These are phyloP conservation scores for Drosophila albomicans DNA, from an alignment of 1,140 invertebrate species.

Conservation along the genomic window DNA sequence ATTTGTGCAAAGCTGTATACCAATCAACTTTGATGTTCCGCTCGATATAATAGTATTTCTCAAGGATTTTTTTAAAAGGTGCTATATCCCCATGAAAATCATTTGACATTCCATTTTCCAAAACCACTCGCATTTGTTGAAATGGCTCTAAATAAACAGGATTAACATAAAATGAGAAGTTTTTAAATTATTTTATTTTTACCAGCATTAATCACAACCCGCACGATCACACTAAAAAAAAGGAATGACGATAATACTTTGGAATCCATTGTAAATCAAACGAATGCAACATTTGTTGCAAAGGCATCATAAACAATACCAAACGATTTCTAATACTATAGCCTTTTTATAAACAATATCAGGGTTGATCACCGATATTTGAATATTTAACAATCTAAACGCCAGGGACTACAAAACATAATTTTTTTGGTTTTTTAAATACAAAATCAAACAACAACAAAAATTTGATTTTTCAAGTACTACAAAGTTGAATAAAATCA, in stretches of 20 bases:
- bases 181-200: neutral
- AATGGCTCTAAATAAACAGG: neutral
- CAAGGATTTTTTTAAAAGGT: neutral
- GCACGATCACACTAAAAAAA: neutral
- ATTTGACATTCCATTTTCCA: neutral
- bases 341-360: neutral
- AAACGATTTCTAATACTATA: neutral
- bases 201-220: neutral
- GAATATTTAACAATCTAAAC: neutral
- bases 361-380: neutral
- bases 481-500: too few species aligned
- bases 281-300: neutral
- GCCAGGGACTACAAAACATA: too few species aligned
- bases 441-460: too few species aligned
- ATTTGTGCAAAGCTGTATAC: constrained; percentile 26
- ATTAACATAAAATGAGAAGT: neutral
- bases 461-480: neutral
- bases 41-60: constrained; percentile 44
- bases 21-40: neutral
- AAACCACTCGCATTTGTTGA: neutral
- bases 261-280: neutral
- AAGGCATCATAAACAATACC: neutral
- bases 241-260: neutral
- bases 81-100: neutral
- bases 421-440: too few species aligned